Evolutionary conservation across 2,113 vertebrate genomes (phyloP).

Genomic region (Coregonus clupeaformis): DNA sequence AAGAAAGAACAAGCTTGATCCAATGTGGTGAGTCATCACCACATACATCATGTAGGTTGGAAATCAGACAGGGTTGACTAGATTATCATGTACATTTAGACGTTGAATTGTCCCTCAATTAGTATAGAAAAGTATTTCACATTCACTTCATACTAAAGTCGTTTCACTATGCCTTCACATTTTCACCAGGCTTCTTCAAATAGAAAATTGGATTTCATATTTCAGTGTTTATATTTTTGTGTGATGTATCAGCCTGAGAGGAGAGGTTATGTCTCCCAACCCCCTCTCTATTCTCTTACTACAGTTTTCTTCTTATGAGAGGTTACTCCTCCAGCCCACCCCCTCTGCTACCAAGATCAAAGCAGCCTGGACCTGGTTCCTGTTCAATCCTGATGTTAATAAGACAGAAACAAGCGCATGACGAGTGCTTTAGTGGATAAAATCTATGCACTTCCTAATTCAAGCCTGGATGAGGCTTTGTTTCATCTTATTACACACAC

Average conservation of each 20-base stretch:
- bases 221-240: no score
- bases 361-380: conserved; percentile 50
- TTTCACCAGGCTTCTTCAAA: not conserved
- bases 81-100: not conserved
- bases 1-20: no score
- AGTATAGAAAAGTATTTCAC: not conserved
- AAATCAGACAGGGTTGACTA: not conserved
- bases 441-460: conserved; percentile 59
- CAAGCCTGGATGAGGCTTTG: conserved; percentile 46
- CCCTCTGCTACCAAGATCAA: conserved; percentile 61
- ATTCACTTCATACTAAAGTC: not conserved
- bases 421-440: conserved; percentile 47
- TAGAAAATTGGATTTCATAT: not conserved
- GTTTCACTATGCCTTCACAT: not conserved
- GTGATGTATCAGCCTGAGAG: no score
- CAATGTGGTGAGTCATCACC: not conserved
- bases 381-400: conserved; percentile 49
- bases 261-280: no score
- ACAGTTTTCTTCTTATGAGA: conserved; percentile 55
- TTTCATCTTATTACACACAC: conserved; percentile 32
- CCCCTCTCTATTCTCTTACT: conserved; percentile 24
- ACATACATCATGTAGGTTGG: no score
- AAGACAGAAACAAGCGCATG: conserved; percentile 52
- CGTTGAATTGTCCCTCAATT: not conserved
- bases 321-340: conserved; percentile 49